phyloP scores from a whole-genome alignment of 1,140 invertebrate genomes.

The Drosophila sp. region DNA sequence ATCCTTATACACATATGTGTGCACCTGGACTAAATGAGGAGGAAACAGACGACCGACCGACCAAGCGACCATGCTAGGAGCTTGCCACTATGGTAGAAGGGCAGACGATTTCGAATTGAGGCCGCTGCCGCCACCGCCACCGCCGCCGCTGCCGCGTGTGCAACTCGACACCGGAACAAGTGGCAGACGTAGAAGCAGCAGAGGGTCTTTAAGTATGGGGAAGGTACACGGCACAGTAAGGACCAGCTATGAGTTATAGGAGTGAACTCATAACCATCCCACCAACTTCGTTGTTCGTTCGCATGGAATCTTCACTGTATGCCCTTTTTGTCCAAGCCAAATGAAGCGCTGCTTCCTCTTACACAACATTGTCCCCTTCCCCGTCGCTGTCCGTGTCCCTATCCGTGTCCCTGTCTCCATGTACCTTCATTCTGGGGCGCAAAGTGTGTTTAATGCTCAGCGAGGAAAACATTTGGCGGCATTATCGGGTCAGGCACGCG shows the following conservation, averaged over 20 bases:
- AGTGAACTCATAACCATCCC: no score
- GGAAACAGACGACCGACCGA: conserved; percentile 17
- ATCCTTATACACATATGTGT: conserved; percentile 40
- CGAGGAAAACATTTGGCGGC: conserved; percentile 48
- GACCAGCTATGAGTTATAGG: neutral
- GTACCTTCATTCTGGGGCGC: neutral
- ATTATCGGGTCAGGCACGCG: conserved; percentile 47
- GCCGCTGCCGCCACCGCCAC: conserved; percentile 29
- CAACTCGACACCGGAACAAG: conserved; percentile 80
- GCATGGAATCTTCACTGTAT: neutral
- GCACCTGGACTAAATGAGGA: conserved; percentile 53
- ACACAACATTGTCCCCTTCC: conserved; percentile 1
- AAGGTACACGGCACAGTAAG: neutral
- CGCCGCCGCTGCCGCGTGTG: conserved; percentile 43
- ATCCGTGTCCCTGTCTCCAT: neutral
- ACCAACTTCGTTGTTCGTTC: neutral
- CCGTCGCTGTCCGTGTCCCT: neutral
- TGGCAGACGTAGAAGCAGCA: conserved; percentile 43
- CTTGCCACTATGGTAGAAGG: conserved; percentile 7
- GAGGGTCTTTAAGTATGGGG: conserved; percentile 10
- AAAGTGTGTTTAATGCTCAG: conserved; percentile 45
- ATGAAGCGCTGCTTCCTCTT: conserved; percentile 30
- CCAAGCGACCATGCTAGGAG: conserved; percentile 11
- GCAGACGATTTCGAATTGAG: conserved; percentile 33
- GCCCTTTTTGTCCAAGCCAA: neutral